Base-by-base conservation (phyloP, 2,888 invertebrate genomes). In the Pasiphila rectangulata region DNA sequence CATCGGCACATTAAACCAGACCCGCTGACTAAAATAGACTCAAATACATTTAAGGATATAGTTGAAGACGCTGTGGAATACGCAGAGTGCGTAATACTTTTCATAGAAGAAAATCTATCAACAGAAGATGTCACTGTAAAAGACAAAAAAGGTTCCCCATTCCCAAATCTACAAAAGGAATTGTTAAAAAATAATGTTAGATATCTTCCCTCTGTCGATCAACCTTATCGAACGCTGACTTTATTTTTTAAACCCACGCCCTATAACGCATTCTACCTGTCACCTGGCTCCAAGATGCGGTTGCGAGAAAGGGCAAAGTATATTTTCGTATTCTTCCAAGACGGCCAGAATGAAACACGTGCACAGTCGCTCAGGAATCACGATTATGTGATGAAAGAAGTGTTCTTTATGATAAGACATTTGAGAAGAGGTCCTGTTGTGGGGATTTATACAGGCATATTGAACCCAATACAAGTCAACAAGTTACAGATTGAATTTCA, bases 371-470 rank as follows among this genome's bases (percentile, higher is more conserved):
- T 85, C 10, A 62, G 74, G 5, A 61, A 72, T 0, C 85, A 85
- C 27, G 86, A 84, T 48, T 3, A 38, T 1, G 58, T 80, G 0
- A 81, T 85, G 15, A 58, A 54, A 1, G 73, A 80, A 3, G 67
- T 79, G 0, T 70, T 72, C 30, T 51, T 49, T 0, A 60, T 60
- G 0, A 58, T 76, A 0, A 59, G 61, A 0, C 54, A 64, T 21
- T 12, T 63, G 2, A 64, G 67, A 2, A 10, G 49, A 0, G 77
- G 75, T 0, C 69, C 77, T 0, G 46, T 83, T 0, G 9, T 83
- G 0, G 79, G 68, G 0, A 78, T 78, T 52, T 85, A 85, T 41
- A 83, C 84, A 0, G 85, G 84, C 0, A 83, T 70, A 41, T 3
- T 36, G 0, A 85, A 84, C 42, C 75, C 79, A 0, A 52, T 78